Conservation (phyloP, 2,797 vertebrate genomes). For the Syngnathus acus region DNA sequence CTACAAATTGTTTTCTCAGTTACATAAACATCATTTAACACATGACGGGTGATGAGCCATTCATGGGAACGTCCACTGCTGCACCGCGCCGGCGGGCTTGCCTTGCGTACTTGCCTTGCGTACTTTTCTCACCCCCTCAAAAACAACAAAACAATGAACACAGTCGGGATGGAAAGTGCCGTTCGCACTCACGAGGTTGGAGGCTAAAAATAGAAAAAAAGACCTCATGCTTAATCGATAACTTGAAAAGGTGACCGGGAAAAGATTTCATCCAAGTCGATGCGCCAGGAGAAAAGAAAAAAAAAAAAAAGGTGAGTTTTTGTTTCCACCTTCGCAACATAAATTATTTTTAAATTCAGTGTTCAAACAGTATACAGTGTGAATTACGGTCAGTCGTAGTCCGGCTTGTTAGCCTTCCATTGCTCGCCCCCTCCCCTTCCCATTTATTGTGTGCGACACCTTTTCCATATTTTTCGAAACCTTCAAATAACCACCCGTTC, state of each 20-base stretch:
- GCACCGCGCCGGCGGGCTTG: slow-evolving; percentile 40
- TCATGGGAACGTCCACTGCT: slow-evolving; percentile 61
- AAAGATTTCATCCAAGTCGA: no score
- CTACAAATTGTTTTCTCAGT: slow-evolving; percentile 66
- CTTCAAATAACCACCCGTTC: not conserved
- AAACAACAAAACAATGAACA: slow-evolving; percentile 44
- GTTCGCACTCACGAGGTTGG: slow-evolving; percentile 34
- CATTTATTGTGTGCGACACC: slow-evolving; percentile 9
- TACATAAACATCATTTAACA: slow-evolving; percentile 67
- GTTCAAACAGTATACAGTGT: slow-evolving; percentile 88
- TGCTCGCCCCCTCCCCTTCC: slow-evolving; percentile 17
- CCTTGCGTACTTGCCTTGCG: slow-evolving; percentile 34
- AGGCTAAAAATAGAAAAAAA: slow-evolving; percentile 46
- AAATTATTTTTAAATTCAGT: slow-evolving; percentile 80
- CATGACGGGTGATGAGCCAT: slow-evolving; percentile 56
- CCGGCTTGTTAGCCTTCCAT: slow-evolving; percentile 30
- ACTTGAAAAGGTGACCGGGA: not conserved
- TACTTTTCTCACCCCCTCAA: slow-evolving; percentile 27
- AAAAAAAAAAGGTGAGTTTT: slow-evolving; percentile 61
- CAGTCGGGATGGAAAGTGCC: slow-evolving; percentile 37
- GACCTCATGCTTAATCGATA: slow-evolving; percentile 1
- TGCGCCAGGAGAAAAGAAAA: no score
- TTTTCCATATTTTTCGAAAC: not conserved
- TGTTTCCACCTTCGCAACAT: slow-evolving; percentile 62
- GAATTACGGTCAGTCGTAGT: slow-evolving; percentile 63